phyloP scores from a whole-genome alignment of 2,797 vertebrate genomes.

The Pachyuromys duprasi region DNA sequence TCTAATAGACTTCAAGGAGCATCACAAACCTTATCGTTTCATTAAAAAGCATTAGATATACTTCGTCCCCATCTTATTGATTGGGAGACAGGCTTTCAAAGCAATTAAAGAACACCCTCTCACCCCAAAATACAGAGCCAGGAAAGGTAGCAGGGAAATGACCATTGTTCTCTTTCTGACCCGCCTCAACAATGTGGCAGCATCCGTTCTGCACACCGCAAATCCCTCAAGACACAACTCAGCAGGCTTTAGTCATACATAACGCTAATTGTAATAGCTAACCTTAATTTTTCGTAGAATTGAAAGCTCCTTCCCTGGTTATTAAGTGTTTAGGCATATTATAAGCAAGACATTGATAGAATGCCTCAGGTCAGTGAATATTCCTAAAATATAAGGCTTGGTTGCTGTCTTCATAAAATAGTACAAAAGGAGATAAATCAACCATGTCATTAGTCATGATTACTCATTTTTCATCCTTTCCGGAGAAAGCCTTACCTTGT shows the following conservation, averaged over 20 bases:
- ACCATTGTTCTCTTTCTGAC: neutral
- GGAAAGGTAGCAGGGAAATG: neutral
- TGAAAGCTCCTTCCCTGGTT: slow-evolving; percentile 23
- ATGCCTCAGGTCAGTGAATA: slow-evolving; percentile 49
- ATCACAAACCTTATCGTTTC: neutral
- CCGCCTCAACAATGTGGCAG: neutral
- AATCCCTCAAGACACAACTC: neutral
- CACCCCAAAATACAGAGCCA: neutral
- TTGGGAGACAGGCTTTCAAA: neutral
- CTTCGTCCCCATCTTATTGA: slow-evolving; percentile 41
- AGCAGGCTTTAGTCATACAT: neutral
- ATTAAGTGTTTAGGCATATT: slow-evolving; percentile 38
- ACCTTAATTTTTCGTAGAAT: slow-evolving; percentile 27
- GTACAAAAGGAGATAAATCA: slow-evolving; percentile 61
- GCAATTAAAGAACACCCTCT: neutral
- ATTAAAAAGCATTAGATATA: neutral
- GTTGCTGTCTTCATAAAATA: slow-evolving; percentile 54
- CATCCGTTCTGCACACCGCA: neutral
- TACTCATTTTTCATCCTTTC: slow-evolving; percentile 77
- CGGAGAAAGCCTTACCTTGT: slow-evolving; percentile 93
- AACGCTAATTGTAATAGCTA: slow-evolving; percentile 31
- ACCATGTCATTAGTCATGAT: slow-evolving; percentile 57
- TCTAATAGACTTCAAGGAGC: neutral
- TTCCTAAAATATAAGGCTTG: slow-evolving; percentile 33
- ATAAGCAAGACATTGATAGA: slow-evolving; percentile 65